Base-by-base conservation (phyloP, 2,888 invertebrate genomes). In the Tubulanus polymorphus region DNA sequence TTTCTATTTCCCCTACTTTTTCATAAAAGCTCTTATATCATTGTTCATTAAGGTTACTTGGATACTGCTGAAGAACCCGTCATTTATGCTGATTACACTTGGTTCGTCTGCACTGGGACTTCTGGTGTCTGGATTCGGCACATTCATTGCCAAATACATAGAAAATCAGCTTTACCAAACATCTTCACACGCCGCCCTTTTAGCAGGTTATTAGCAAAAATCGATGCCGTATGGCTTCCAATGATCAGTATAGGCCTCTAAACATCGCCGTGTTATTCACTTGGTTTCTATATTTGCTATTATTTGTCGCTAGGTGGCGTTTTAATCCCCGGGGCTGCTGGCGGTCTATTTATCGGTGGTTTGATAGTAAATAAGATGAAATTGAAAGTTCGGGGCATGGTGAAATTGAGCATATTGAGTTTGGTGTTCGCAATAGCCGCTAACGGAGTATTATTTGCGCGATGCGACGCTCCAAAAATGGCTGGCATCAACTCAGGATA, bases 141-240 rank as follows among this genome's bases (percentile, higher is more conserved):
- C 87, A 12, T 89, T 86, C 72, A 79, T 88, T 65, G 85, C 87
- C 8, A 89, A 88, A 72, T 88, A 88, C 72, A 83, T 89, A 70
- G 88, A 89, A 77, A 86, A 87, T 8, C 87, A 88, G 72, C 89
- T 86, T 71, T 83, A 84, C 61, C 84, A 84, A 58, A 83, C 84
- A 0, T 83, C 90, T 0, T 86, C 85, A 12, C 81, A 81, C 53
- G 87, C 88, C 18, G 87, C 86, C 20, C 81, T 87, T 58, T 80
- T 87, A 57, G 84, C 87, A 63, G 89, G 87, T 85, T n/a, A n/a
- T n/a, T n/a, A n/a, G n/a, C n/a, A n/a, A n/a, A n/a, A n/a, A n/a
- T n/a, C n/a, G n/a, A n/a, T n/a, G n/a, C n/a, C n/a, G n/a, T n/a
- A n/a, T n/a, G n/a, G n/a, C n/a, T n/a, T n/a, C n/a, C n/a, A n/a